Evolutionary conservation across 2,113 vertebrate species (phyloP).

Genomic region (Pachyramphus minor): DNA sequence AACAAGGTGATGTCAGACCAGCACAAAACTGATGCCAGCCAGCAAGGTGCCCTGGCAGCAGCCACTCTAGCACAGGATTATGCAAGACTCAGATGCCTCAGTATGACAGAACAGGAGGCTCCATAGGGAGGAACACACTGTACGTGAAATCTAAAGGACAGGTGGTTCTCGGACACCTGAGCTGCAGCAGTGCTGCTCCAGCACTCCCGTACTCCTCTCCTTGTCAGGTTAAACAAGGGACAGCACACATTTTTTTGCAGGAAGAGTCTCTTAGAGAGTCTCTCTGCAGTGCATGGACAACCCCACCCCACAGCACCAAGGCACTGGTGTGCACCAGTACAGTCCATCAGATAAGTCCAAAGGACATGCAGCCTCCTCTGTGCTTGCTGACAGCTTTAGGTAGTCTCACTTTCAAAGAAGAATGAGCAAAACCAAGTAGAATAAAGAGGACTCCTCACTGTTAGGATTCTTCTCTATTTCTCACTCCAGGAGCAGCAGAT

Average conservation of each 20-base stretch:
- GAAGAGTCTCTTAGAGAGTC: neutral
- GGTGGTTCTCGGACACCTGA: neutral
- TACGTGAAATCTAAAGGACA: neutral
- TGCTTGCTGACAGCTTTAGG: neutral
- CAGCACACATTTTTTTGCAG: neutral
- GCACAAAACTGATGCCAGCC: neutral
- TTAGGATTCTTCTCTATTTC: neutral
- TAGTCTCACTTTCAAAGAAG: neutral
- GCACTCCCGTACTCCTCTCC: neutral
- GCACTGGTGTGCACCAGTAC: no score
- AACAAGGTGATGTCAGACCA: slow-evolving; percentile 15
- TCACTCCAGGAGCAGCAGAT: neutral
- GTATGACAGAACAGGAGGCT: neutral
- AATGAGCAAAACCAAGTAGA: neutral
- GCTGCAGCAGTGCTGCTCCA: neutral
- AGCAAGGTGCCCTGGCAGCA: neutral
- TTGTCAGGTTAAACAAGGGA: neutral
- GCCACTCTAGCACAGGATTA: neutral
- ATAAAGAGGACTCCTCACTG: neutral
- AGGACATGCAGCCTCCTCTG: neutral
- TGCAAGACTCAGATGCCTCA: neutral
- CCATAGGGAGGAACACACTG: neutral
- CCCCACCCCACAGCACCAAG: neutral
- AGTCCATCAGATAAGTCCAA: neutral
- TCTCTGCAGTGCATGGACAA: neutral